Evolutionary conservation across 2,888 invertebrate species (phyloP), one percentile per base, ranked within the genome.

Genomic region (Scaptomyza flava): DNA sequence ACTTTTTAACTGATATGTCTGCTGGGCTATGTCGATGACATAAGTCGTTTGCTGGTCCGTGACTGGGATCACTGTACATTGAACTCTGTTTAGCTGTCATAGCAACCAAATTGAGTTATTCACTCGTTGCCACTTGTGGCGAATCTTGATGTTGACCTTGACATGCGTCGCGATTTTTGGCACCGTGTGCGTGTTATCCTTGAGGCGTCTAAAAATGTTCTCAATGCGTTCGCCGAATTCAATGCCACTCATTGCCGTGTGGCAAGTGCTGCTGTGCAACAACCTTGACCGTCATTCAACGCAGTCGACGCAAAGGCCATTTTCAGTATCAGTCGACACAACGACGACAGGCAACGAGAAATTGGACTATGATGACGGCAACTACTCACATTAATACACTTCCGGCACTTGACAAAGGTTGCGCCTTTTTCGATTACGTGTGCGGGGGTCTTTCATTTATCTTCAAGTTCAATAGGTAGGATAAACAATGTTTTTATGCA

Each of bases 121-220:
- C 48, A 31, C 9, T 23, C 42, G 51, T 36, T 38, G 79, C 79
- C 58, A 57, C 68, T 63, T 57, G 74, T 47, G 74, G 79, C 75
- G 47, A 68, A 57, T 74, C 63, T 61, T 65, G 79, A 41, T 36
- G 79, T 54, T 68, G 79, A 69, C 80, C 63, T 76, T 80, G 66
- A 68, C 81, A 66, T 58, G 66, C 50, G 84, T 42, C 56, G 52
- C 63, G 53, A 68, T 68, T 17, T 77, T 84, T 86, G 89, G 89
- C 85, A 87, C 74, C 66, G 68, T 59, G 54, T 62, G 58, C 64
- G 70, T 82, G 72, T 77, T 79, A 82, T 89, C 86, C 86, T 86
- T 86, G 89, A 43, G 45, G 36, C 12, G 56, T 68, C 89, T 88
- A 88, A 83, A 87, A 85, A 74, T 79, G 89, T 82, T 85, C 86